Evolutionary conservation across 2,888 invertebrate species (phyloP).

Genomic region (Pteria penguin): DNA sequence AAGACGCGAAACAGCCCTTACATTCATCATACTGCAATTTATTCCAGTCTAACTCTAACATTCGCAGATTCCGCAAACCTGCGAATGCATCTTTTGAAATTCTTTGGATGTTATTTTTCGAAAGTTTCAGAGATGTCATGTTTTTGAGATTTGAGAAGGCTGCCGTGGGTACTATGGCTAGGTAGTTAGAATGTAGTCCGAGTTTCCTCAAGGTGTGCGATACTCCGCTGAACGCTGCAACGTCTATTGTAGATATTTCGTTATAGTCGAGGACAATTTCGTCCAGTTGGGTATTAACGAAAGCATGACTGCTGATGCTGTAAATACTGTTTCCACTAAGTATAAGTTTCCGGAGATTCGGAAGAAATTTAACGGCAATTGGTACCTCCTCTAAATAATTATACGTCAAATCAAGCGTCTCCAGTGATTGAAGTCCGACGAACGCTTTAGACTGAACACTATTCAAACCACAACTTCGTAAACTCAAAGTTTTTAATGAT

Average conservation of each 20-base stretch:
- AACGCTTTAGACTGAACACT: slow-evolving; percentile 29
- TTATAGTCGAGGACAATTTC: slow-evolving; percentile 43
- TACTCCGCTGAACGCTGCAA: slow-evolving; percentile 50
- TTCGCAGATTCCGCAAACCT: slow-evolving; percentile 21
- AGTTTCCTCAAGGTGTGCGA: slow-evolving; percentile 53
- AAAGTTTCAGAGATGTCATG: slow-evolving; percentile 35
- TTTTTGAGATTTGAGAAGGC: slow-evolving; percentile 47
- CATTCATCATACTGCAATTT: slow-evolving; percentile 28
- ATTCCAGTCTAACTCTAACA: slow-evolving; percentile 39
- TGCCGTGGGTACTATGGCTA: slow-evolving; percentile 49
- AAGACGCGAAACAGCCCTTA: slow-evolving; percentile 53
- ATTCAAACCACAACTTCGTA: slow-evolving; percentile 36
- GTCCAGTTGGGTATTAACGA: slow-evolving; percentile 13
- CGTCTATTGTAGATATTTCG: slow-evolving; percentile 51
- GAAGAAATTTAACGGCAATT: slow-evolving; percentile 39
- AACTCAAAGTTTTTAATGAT: slow-evolving; percentile 34
- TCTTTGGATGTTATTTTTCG: slow-evolving; percentile 33
- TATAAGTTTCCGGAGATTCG: slow-evolving; percentile 46
- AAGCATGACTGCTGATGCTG: slow-evolving; percentile 23
- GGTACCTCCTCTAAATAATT: slow-evolving; percentile 42
- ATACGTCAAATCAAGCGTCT: slow-evolving; percentile 39
- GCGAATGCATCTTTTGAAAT: slow-evolving; percentile 27
- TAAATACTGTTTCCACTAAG: slow-evolving; percentile 46
- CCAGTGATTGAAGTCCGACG: slow-evolving; percentile 19
- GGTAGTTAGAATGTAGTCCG: slow-evolving; percentile 54